Evolutionary conservation across 2,797 vertebrate genomes (phyloP), one percentile per base, ranked within the genome.

Genomic region (Silurus aristotelis): DNA sequence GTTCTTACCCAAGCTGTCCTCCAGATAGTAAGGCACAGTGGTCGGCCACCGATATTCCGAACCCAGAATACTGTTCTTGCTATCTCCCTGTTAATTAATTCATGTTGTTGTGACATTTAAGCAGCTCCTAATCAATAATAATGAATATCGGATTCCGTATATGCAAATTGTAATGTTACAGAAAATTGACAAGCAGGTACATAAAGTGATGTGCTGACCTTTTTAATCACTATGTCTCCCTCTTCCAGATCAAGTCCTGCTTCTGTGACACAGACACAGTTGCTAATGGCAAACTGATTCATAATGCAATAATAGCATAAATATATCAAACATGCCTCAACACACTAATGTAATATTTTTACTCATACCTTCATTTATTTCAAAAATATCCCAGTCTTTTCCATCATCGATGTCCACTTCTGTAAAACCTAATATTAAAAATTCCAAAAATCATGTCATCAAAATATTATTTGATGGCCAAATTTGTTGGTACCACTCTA

Each of bases 281-380:
- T 56, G 67, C 3, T 43, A 22, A 82, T 17, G 1, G 60, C 19
- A 27, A n/a, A 87, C 80, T 71, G 22, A 71, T 63, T 31, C 25
- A 76, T 43, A 78, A 5, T 22, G 9, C 25, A 60, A 77, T 27
- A 5, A 61, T 43, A 27, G 10, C 31, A 6, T 13, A 9, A 12
- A 22, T 15, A 38, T 13, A 22, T 87, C 6, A 70, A n/a, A 85
- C n/a, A 64, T 52, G 48, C 48, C 6, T 52, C 25, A 2, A 75
- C 20, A n/a, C 46, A 87, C 80, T 60, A 20, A 71, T 58, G 19
- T 17, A 52, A 85, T 68, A 60, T 52, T 80, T 25, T 48, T 12
- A 58, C 56, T 85, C 88, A 87, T 91, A 98, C 97, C 97, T 96
- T 95, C 84, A 91, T 98, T 98, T 87, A 97, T 95, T 89, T 96